Evolutionary conservation across 2,797 vertebrate species (phyloP).

Genomic region (Hoplostethus atlanticus): DNA sequence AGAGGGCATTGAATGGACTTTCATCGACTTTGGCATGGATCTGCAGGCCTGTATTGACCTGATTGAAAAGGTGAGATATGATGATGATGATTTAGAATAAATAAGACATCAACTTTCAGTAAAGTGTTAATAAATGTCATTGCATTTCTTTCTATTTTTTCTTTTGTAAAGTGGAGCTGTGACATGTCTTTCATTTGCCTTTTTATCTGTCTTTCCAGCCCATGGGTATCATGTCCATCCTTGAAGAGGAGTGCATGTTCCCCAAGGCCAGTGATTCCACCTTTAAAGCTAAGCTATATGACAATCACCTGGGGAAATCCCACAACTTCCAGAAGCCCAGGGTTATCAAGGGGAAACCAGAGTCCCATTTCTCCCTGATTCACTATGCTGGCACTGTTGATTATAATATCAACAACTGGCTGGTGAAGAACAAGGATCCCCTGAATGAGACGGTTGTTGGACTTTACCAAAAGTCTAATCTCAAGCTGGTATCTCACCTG

Average conservation of each 20-base stretch:
- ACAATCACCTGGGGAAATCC: constrained; percentile 87
- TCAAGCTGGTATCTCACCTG: constrained; percentile 63
- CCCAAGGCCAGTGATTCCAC: constrained; percentile 76
- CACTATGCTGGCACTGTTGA: constrained; percentile 88
- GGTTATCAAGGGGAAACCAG: constrained; percentile 82
- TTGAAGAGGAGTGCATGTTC: too few relatives aligned
- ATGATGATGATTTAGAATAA: constrained; percentile 34
- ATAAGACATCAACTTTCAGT: too few relatives aligned
- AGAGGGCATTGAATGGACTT: constrained; percentile 85
- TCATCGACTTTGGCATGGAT: constrained; percentile 87
- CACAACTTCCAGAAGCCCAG: constrained; percentile 87
- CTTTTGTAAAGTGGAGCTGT: too few relatives aligned
- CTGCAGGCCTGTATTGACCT: constrained; percentile 85
- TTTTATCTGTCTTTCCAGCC: constrained; percentile 69
- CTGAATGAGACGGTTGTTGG: constrained; percentile 88
- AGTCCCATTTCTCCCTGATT: constrained; percentile 85
- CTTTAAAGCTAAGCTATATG: constrained; percentile 88
- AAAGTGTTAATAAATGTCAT: too few relatives aligned
- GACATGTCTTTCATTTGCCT: not conserved
- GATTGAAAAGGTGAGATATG: constrained; percentile 82
- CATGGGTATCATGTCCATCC: constrained; percentile 89
- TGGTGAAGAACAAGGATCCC: constrained; percentile 89
- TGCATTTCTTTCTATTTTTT: too few relatives aligned
- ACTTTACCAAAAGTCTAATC: constrained; percentile 85
- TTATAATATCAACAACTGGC: constrained; percentile 87